Percentiles rank a stretch among this genome's conserved stretches.
Conservation (phyloP, 2,113 vertebrate species). For the Cyprinodon tularosa region DNA sequence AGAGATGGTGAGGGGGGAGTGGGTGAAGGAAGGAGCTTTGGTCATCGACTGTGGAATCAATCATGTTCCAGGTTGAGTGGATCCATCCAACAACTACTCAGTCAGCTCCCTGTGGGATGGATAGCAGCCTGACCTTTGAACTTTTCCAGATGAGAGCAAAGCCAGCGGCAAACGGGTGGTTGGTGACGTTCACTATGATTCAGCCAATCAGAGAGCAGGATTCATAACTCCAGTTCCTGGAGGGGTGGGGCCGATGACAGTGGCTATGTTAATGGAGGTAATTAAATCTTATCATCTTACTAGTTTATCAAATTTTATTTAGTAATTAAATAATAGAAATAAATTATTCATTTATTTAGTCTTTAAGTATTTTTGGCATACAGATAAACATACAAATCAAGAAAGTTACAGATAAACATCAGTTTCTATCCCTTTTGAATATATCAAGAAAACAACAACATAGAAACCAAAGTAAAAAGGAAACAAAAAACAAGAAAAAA, state of each 20-base stretch:
- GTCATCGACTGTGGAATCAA: constrained; percentile 99
- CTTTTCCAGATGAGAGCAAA: constrained; percentile 83
- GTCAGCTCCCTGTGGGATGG: neutral
- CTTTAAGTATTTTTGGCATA: no score
- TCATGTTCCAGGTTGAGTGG: constrained; percentile 81
- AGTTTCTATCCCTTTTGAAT: no score
- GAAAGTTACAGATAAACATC: no score
- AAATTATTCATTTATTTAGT: neutral
- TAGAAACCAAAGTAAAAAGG: no score
- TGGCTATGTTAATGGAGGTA: constrained; percentile 98
- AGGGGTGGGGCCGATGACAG: constrained; percentile 97
- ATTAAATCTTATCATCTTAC: neutral
- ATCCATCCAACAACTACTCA: neutral
- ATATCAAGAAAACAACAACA: no score
- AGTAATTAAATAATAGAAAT: neutral
- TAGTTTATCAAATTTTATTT: neutral
- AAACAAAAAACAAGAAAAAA: no score
- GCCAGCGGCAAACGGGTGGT: constrained; percentile 86
- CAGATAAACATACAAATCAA: no score
- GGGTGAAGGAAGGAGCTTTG: constrained; percentile 93
- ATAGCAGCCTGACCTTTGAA: constrained; percentile 5
- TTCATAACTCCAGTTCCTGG: constrained; percentile 96
- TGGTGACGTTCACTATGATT: constrained; percentile 89
- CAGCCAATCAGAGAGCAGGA: constrained; percentile 87
- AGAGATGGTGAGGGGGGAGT: constrained; percentile 95